phyloP scores from a whole-genome alignment of 2,113 vertebrate species.

The Pipra filicauda region DNA sequence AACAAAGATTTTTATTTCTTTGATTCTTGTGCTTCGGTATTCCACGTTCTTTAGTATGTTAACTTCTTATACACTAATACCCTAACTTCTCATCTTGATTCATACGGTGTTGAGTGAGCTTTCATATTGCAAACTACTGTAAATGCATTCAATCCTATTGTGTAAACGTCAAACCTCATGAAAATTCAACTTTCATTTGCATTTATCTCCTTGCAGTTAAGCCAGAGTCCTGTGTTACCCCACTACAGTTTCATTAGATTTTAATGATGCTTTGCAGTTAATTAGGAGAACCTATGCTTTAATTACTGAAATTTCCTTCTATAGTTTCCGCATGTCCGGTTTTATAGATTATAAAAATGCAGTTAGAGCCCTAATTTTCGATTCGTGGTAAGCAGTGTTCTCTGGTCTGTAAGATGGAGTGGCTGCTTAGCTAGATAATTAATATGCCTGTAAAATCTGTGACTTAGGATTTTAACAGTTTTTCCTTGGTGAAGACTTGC shows the following conservation, averaged over 20 bases:
- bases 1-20: neutral
- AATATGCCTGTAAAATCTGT: slow-evolving; percentile 31
- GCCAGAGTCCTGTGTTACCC: slow-evolving; percentile 21
- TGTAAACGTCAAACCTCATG: neutral
- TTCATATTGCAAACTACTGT: neutral
- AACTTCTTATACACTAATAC: slow-evolving; percentile 25
- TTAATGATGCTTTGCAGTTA: slow-evolving; percentile 59
- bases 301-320: slow-evolving; percentile 64
- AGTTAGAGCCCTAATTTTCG: slow-evolving; percentile 34
- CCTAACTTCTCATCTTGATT: neutral
- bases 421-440: slow-evolving; percentile 43
- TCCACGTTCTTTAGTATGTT: neutral
- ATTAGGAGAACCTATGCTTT: slow-evolving; percentile 61
- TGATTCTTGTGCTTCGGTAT: neutral
- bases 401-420: slow-evolving; percentile 5
- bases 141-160: slow-evolving; percentile 1
- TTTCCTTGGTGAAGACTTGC: slow-evolving; percentile 24
- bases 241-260: slow-evolving; percentile 40
- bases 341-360: slow-evolving; percentile 64
- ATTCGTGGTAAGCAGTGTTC: slow-evolving; percentile 46
- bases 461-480: slow-evolving; percentile 19
- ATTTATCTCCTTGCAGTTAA: slow-evolving; percentile 39
- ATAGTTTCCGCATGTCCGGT: slow-evolving; percentile 46
- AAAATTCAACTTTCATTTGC: slow-evolving; percentile 34
- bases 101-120: neutral